phyloP scores from a whole-genome alignment of 2,113 vertebrate species.

The Zosterops hypoxanthus region DNA sequence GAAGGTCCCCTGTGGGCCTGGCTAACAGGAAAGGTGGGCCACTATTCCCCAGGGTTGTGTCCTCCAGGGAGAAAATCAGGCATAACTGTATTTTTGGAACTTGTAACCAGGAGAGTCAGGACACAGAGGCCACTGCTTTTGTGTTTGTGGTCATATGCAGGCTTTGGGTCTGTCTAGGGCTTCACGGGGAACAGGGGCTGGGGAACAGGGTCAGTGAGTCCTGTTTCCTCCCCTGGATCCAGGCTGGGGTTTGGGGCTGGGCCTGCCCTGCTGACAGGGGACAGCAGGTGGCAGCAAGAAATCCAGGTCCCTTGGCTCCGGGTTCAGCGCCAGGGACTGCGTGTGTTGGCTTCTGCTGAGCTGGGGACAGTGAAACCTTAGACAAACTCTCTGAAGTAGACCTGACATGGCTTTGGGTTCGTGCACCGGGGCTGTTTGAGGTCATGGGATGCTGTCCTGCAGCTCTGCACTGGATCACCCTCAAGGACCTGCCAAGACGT shows the following conservation, averaged over 20 bases:
- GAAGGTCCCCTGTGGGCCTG: not conserved
- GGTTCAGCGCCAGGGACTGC: accelerated
- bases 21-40: not conserved
- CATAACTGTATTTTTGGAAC: not conserved
- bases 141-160: not conserved
- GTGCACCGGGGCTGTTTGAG: not conserved
- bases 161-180: not conserved
- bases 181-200: not conserved
- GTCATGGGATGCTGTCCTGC: not conserved
- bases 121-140: not conserved
- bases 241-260: not conserved
- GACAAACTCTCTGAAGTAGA: not conserved
- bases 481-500: accelerated
- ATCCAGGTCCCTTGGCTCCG: not conserved
- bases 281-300: slow-evolving; percentile 38
- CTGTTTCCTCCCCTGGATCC: not conserved
- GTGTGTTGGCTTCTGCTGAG: not conserved
- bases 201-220: not conserved
- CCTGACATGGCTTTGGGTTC: not conserved
- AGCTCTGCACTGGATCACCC: not conserved
- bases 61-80: not conserved
- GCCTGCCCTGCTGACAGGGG: not conserved
- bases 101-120: not conserved
- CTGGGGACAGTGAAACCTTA: not conserved
- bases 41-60: not conserved